Evolutionary conservation across 2,797 vertebrate species (phyloP).

Genomic region (Ptychobarbus kaznakovi): DNA sequence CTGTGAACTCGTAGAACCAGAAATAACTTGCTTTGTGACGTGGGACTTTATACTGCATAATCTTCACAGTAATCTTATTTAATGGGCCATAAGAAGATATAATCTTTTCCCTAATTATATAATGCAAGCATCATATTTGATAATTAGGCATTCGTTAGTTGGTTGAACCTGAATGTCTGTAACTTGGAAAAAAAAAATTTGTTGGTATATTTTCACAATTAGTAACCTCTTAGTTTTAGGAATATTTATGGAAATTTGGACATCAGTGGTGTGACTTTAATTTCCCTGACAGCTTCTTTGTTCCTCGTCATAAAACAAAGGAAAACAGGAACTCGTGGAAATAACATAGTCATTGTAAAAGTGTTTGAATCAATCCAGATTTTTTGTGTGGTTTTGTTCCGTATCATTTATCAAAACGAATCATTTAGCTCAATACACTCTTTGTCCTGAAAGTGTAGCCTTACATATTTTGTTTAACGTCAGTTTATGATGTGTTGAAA

Average conservation of each 20-base stretch:
- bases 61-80: slow-evolving; percentile 23
- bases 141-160: neutral
- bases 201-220: neutral
- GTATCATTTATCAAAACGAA: neutral
- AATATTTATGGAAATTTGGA: neutral
- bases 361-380: neutral
- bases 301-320: neutral
- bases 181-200: neutral
- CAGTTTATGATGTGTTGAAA: neutral
- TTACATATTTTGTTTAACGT: neutral
- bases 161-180: neutral
- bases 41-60: neutral
- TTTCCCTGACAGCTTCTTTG: neutral
- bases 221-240: neutral
- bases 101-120: neutral
- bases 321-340: slow-evolving; percentile 1
- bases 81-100: slow-evolving; percentile 19
- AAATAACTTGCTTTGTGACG: slow-evolving; percentile 3
- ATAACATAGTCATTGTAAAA: neutral
- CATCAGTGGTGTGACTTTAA: neutral
- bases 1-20: neutral
- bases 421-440: neutral
- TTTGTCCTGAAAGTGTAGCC: neutral
- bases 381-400: neutral
- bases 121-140: slow-evolving; percentile 1